Percentiles rank a stretch among this genome's conserved stretches.
Conservation (phyloP, 1,140 invertebrate genomes). For the Melanaphis sacchari region DNA sequence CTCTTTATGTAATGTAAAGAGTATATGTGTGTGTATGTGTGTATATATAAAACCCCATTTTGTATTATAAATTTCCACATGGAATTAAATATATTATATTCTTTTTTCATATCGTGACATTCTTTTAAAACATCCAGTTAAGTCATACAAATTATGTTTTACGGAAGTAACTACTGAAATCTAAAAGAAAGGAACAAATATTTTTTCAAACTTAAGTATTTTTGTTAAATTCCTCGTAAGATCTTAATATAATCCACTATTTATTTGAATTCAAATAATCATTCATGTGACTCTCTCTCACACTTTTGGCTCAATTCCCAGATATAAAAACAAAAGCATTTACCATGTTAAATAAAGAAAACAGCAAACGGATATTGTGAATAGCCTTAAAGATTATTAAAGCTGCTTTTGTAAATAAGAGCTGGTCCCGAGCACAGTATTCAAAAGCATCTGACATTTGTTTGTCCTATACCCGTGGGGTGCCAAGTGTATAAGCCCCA, state of each 20-base stretch:
- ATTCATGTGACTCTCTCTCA: neutral
- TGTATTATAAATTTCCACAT: neutral
- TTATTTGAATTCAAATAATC: neutral
- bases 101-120: neutral
- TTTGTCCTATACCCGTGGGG: neutral
- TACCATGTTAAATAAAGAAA: conserved; percentile 28
- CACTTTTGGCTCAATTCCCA: conserved; percentile 9
- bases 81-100: neutral
- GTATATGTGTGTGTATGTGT: neutral
- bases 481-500: neutral
- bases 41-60: neutral
- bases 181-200: neutral
- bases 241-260: neutral
- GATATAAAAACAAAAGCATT: neutral
- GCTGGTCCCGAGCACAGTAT: neutral
- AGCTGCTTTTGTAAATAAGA: conserved; percentile 4
- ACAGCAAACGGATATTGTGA: neutral
- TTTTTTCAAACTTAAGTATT: neutral
- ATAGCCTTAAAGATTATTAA: conserved; percentile 26
- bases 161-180: neutral
- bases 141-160: conserved; percentile 13
- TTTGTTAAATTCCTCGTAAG: neutral
- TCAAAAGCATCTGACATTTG: conserved; percentile 24
- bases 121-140: neutral
- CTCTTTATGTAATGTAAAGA: neutral